phyloP scores from a whole-genome alignment of 2,797 vertebrate genomes.

The Centropyge bicolor region DNA sequence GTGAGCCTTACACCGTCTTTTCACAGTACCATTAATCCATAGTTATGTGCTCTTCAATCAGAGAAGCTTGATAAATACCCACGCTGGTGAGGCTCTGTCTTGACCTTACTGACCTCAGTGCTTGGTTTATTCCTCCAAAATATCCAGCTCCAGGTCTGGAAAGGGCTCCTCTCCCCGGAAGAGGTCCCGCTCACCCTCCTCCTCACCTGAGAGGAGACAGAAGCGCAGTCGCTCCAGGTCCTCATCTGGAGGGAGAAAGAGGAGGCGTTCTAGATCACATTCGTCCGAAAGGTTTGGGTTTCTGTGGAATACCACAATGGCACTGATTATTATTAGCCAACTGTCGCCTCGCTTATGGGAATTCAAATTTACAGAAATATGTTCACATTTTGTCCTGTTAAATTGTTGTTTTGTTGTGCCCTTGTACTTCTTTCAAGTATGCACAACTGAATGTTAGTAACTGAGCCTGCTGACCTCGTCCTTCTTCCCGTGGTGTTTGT shows the following conservation, averaged over 20 bases:
- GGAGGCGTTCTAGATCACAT: constrained; percentile 97
- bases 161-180: constrained; percentile 96
- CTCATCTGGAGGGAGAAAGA: constrained; percentile 97
- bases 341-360: constrained; percentile 70
- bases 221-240: constrained; percentile 99
- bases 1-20: background rate
- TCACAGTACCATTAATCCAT: background rate
- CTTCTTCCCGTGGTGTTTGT: constrained; percentile 82
- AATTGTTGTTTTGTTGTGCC: constrained; percentile 21
- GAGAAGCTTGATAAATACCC: constrained; percentile 77
- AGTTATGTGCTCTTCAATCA: constrained; percentile 29
- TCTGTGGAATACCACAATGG: constrained; percentile 97
- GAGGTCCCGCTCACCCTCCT: constrained; percentile 94
- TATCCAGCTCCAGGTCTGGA: constrained; percentile 99
- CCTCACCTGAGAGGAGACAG: constrained; percentile 94
- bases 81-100: constrained; percentile 56
- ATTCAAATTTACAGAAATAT: constrained; percentile 52
- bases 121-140: constrained; percentile 95
- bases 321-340: constrained; percentile 77
- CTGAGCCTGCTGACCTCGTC: constrained; percentile 52
- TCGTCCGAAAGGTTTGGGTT: constrained; percentile 99
- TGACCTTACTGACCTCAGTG: constrained; percentile 82
- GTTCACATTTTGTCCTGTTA: constrained; percentile 39
- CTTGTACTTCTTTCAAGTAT: constrained; percentile 63
- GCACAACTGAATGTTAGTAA: constrained; percentile 32